Conservation (phyloP, 2,888 invertebrate genomes). For the Pandemis corylana region DNA sequence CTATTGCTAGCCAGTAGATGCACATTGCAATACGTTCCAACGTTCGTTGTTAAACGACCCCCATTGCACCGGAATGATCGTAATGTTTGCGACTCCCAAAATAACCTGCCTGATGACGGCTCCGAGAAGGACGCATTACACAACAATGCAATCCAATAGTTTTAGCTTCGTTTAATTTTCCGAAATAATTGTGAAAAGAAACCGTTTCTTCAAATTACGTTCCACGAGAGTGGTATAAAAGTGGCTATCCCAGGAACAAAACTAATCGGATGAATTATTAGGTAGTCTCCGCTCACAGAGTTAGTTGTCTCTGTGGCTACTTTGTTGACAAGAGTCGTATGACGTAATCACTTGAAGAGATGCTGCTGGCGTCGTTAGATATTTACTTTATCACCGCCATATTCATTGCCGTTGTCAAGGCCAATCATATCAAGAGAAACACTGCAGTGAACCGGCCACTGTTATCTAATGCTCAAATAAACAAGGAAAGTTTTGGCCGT, state of each 20-base stretch:
- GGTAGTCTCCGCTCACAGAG: not conserved
- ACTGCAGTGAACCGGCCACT: conserved; percentile 28
- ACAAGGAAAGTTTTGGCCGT: conserved; percentile 27
- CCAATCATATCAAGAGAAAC: conserved; percentile 40
- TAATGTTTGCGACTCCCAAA: conserved; percentile 64
- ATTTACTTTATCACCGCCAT: conserved; percentile 50
- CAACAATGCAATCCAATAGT: conserved; percentile 3
- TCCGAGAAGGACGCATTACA: conserved; percentile 67
- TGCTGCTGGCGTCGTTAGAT: conserved; percentile 42
- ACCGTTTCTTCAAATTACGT: not conserved
- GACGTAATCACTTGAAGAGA: conserved; percentile 62
- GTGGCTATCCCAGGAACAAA: not conserved
- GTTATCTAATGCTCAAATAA: conserved; percentile 21
- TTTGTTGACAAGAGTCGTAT: conserved; percentile 55
- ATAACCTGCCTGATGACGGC: conserved; percentile 73
- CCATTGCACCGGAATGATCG: conserved; percentile 34
- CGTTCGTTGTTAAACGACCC: conserved; percentile 30
- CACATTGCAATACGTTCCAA: conserved; percentile 18
- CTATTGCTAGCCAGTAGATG: not conserved
- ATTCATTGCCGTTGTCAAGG: conserved; percentile 49
- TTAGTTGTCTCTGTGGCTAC: conserved; percentile 43
- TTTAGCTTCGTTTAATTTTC: not conserved
- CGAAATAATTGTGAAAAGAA: not conserved
- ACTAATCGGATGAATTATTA: not conserved
- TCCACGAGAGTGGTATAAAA: too few relatives aligned